A percentile compares a stretch with the other conserved stretches of the same genome.
phyloP scores from a whole-genome alignment of 2,888 invertebrate species.

The Ectemnius cavifrons region DNA sequence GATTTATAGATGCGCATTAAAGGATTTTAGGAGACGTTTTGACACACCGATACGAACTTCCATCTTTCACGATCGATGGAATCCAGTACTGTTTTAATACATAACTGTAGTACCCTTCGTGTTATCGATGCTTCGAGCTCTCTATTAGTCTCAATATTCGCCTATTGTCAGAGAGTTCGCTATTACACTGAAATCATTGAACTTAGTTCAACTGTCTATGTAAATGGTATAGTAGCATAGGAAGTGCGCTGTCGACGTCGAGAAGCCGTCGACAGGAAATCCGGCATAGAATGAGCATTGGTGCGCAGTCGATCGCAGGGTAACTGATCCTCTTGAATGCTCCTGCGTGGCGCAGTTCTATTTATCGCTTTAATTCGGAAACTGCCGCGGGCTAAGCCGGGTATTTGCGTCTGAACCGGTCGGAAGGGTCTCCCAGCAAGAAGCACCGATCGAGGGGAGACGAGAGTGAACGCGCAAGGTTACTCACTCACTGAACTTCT shows the following conservation, averaged over 20 bases:
- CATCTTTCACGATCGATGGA: too few relatives aligned
- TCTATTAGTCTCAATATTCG: too few relatives aligned
- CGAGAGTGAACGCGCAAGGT: slow-evolving; percentile 14
- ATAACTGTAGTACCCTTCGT: too few relatives aligned
- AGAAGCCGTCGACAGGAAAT: too few relatives aligned
- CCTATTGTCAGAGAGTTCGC: too few relatives aligned
- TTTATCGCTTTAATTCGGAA: slow-evolving; percentile 67
- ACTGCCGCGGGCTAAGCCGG: slow-evolving; percentile 58
- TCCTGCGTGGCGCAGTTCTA: slow-evolving; percentile 27
- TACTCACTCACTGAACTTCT: slow-evolving; percentile 17
- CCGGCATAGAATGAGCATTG: neutral
- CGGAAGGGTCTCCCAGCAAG: slow-evolving; percentile 14
- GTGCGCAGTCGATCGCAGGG: neutral
- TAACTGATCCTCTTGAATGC: neutral
- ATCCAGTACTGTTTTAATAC: too few relatives aligned
- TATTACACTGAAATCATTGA: too few relatives aligned
- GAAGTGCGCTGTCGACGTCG: too few relatives aligned
- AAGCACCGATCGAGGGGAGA: too few relatives aligned
- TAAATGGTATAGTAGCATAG: too few relatives aligned
- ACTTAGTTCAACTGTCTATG: too few relatives aligned
- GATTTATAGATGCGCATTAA: slow-evolving; percentile 58
- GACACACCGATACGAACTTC: slow-evolving; percentile 31
- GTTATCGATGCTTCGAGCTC: too few relatives aligned
- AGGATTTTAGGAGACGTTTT: slow-evolving; percentile 48
- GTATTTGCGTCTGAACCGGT: slow-evolving; percentile 69